Evolutionary conservation across 2,888 invertebrate species (phyloP).

Genomic region (Temnothorax unifasciatus): DNA sequence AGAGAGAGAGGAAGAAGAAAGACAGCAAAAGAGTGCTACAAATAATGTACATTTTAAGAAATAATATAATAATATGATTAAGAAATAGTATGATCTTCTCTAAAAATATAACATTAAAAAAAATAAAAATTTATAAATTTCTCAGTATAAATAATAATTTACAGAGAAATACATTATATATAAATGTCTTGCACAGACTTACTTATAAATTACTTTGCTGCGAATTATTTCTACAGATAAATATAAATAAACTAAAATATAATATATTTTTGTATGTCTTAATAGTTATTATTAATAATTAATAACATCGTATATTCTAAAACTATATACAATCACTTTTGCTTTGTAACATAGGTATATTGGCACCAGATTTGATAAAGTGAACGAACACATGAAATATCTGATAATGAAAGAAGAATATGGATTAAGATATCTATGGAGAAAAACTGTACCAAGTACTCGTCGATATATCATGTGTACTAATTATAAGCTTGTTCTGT

Average conservation of each 20-base stretch:
- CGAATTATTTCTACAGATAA: background rate
- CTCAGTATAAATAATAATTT: background rate
- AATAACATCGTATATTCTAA: background rate
- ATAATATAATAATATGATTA: no score
- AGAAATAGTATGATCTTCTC: background rate
- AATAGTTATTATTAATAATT: background rate
- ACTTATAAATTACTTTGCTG: background rate
- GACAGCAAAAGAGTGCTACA: background rate
- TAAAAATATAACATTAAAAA: background rate
- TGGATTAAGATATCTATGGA: background rate
- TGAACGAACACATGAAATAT: conserved; percentile 22
- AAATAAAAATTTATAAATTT: background rate
- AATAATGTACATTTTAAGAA: background rate
- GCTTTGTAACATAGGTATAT: conserved; percentile 15
- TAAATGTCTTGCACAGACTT: background rate
- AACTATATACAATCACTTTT: background rate
- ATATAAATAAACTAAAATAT: background rate
- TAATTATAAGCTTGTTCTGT: conserved; percentile 13
- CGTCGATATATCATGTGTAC: background rate
- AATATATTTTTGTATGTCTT: background rate
- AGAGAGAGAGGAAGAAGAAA: no score
- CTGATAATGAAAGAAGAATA: background rate
- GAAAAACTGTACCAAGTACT: background rate
- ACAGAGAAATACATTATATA: background rate
- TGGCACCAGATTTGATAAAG: conserved; percentile 28